Evolutionary conservation across 2,888 invertebrate genomes (phyloP), one percentile per base, ranked within the genome.

Genomic region (Oasisia sp.): DNA sequence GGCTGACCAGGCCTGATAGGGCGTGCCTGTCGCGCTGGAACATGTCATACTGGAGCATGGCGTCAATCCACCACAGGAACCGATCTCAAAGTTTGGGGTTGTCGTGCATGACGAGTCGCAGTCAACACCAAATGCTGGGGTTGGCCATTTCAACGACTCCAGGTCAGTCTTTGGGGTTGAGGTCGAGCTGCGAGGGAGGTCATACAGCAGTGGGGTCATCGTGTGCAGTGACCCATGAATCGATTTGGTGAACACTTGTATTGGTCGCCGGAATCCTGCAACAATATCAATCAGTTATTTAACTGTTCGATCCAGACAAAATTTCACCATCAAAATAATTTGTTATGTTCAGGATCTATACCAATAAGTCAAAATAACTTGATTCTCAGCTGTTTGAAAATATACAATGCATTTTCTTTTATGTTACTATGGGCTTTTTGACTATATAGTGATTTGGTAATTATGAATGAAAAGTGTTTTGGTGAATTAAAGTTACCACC

Each of bases 221-320:
- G 74, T 74, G 27, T 19, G 74, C 19, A 74, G 19, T 74, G 74
- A 74, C 74, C 74, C 74, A 27, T 74, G 74, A 27, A 74, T 89
- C 0, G 93, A 58, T 92, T 96, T 96, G n/a, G 95, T 95, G 93
- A 95, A 96, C 93, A 96, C 94, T 92, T 95, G 94, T 45, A 96
- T 93, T 7, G 95, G 95, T 9, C 96, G 93, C 92, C 95, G 94
- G 93, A 96, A 96, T 38, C 96, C 96, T 96, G 74, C 74, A 74
- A 74, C 5, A 19, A 74, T 7, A 74, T n/a, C 27, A 19, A 19
- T 1, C 27, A 74, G 19, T 27, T 74, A 27, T 74, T 74, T 74
- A 74, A 74, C 27, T 27, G 93, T 58, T 92, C 32, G 38, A 38
- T 38, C 38, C 38, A 4, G 4, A 93, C n/a, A n/a, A n/a, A n/a